Evolutionary conservation across 2,113 vertebrate genomes (phyloP).

Genomic region (Caranx ignobilis): DNA sequence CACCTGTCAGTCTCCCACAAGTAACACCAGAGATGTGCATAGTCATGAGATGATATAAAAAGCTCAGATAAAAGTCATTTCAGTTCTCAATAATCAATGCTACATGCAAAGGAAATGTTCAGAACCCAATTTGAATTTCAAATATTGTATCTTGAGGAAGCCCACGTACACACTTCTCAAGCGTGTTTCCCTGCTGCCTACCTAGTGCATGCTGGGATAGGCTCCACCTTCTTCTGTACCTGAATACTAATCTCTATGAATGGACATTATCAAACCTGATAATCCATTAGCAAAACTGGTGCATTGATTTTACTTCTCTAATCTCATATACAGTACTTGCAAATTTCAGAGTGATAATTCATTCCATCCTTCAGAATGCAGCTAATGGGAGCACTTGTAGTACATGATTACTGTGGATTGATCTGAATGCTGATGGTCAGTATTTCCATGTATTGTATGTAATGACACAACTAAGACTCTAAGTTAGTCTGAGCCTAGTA

Average conservation of each 20-base stretch:
- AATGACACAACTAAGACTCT: not conserved
- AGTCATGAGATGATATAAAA: not conserved
- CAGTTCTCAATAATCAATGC: not conserved
- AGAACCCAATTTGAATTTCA: slow-evolving; percentile 29
- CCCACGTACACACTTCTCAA: not conserved
- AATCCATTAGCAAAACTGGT: not conserved
- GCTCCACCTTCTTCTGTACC: not conserved
- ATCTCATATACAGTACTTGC: not conserved
- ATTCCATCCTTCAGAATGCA: not conserved
- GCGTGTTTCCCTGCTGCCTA: not conserved
- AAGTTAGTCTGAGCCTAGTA: not conserved
- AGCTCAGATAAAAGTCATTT: not conserved
- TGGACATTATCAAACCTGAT: not conserved
- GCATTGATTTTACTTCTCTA: not conserved
- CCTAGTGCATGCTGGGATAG: slow-evolving; percentile 36
- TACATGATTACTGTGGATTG: not conserved
- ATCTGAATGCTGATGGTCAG: not conserved
- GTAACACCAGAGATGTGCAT: not conserved
- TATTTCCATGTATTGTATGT: not conserved
- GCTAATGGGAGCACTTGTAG: not conserved
- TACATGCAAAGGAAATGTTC: not conserved
- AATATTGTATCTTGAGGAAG: slow-evolving; percentile 2
- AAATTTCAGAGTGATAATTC: not conserved
- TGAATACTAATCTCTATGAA: not conserved
- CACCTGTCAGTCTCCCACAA: not conserved